Base-by-base conservation (phyloP, 2,797 vertebrate species). In the Neopelma chrysocephalum region DNA sequence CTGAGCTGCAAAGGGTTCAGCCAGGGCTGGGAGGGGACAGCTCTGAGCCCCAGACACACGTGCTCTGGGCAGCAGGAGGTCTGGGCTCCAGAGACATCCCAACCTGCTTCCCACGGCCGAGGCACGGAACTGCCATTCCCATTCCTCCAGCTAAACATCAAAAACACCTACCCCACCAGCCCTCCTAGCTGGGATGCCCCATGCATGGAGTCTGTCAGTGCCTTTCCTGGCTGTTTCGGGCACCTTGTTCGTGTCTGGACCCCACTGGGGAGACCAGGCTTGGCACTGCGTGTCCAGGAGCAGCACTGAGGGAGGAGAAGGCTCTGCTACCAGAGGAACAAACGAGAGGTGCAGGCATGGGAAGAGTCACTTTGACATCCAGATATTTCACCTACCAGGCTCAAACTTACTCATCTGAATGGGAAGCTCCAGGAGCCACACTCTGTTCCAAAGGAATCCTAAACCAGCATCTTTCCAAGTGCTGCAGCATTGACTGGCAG, bases 161-260 rank as follows among this genome's bases (percentile, higher is more conserved):
- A 15, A 73, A 32, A 1, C 27, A 60, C 18, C 64, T 7, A 0
- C 40, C 23, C n/a, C 73, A 3, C 0, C 2, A 50, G 45, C 6
- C 82, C 73, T 56, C 19, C 58, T 6, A 10, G 58, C 45, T 31
- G 12, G 3, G 58, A 21, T 6, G 29, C 31, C n/a, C 9, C 8
- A 14, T 4, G 20, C 78, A 12, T 1, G 0, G 7, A 62, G 36
- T 10, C 43, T 27, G 22, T 3, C 13, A 16, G 53, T 4, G 71
- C 31, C 61, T 53, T 34, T 36, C 7, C 2, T 4, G 29, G 58
- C 26, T 34, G 43, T 43, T 25, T 5, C 0, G 6, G 15, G 17
- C 43, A 8, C 1, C 5, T 19, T 11, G 47, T 31, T 29, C 62
- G 3, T 3, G 51, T 23, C 27, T 11, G 36, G 32, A 9, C 36